These are phyloP conservation scores for Cyclina sinensis DNA, from an alignment of 1,140 invertebrate genomes.

Conservation along the genomic window DNA sequence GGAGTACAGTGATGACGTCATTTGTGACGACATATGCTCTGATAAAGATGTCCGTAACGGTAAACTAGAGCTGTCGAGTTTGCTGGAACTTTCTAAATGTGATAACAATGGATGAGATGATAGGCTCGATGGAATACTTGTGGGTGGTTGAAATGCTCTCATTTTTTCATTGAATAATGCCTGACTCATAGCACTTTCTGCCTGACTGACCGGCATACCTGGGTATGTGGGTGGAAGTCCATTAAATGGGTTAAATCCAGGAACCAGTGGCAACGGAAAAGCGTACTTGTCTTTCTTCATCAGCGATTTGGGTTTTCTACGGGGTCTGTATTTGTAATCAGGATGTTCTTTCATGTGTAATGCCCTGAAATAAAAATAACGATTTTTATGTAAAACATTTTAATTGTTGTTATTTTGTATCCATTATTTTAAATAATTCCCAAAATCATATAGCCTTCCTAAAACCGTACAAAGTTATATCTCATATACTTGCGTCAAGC, in stretches of 20 bases:
- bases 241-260: slow-evolving; percentile 90
- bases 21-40: slow-evolving; percentile 64
- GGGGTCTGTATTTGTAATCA: slow-evolving; percentile 97
- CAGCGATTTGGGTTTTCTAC: slow-evolving; percentile 93
- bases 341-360: slow-evolving; percentile 99
- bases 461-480: too few species aligned
- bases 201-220: slow-evolving; percentile 72
- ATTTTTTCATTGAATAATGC: slow-evolving; percentile 75
- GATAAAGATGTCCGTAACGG: slow-evolving; percentile 64
- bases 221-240: slow-evolving; percentile 87
- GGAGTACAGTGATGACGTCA: slow-evolving; percentile 72
- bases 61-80: slow-evolving; percentile 73
- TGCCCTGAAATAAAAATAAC: slow-evolving; percentile 88
- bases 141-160: slow-evolving; percentile 76
- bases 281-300: slow-evolving; percentile 97
- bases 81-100: slow-evolving; percentile 73
- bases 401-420: too few species aligned
- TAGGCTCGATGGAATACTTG: slow-evolving; percentile 38
- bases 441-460: too few species aligned
- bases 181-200: slow-evolving; percentile 68
- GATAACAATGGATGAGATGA: slow-evolving; percentile 74
- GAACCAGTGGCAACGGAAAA: slow-evolving; percentile 95
- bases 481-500: too few species aligned
- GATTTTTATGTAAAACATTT: too few species aligned
- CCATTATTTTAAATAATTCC: too few species aligned